Base-by-base conservation (phyloP, 2,797 vertebrate species). In the Nasua narica region DNA sequence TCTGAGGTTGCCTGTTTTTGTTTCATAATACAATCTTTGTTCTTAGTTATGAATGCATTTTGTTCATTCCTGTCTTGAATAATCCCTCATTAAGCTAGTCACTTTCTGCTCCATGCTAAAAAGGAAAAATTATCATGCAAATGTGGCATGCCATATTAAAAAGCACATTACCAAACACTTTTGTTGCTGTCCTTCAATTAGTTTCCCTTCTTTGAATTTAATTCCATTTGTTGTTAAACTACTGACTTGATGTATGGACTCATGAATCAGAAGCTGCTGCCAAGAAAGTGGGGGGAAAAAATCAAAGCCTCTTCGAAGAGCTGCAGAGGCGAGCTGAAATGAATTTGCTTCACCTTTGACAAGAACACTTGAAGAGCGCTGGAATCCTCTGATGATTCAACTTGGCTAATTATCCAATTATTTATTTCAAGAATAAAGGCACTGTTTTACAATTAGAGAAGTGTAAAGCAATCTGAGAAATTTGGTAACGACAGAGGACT, bases 81-180 rank as follows among this genome's bases (percentile, higher is more conserved):
- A 99, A 99, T 98, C 98, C 98, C 98, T 99, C 98, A 99, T 99
- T 99, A 99, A 99, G 98, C 98, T 96, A 98, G 98, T 99, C 98
- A 98, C 98, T 98, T 98, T 98, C 98, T 98, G 98, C 98, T 98
- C 98, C 98, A 97, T 98, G 98, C 98, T 98, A 98, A 99, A 99
- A 99, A 98, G 98, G 98, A 98, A 98, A 98, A 98, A 99, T 99
- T 98, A 98, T 98, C 98, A 99, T 99, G 98, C 98, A 98, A 98
- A 99, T 99, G 97, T 98, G 98, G 98, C 97, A 97, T 97, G 98
- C 98, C 98, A 97, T 98, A 98, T 99, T 98, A 98, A 98, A 98
- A 98, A 98, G 98, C 98, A 98, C 98, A 98, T 98, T 98, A 98
- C 98, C 98, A 98, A 98, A 98, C 97, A 98, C 98, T 98, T 98